phyloP scores from a whole-genome alignment of 2,888 invertebrate genomes.

The Ferrisia virgata region DNA sequence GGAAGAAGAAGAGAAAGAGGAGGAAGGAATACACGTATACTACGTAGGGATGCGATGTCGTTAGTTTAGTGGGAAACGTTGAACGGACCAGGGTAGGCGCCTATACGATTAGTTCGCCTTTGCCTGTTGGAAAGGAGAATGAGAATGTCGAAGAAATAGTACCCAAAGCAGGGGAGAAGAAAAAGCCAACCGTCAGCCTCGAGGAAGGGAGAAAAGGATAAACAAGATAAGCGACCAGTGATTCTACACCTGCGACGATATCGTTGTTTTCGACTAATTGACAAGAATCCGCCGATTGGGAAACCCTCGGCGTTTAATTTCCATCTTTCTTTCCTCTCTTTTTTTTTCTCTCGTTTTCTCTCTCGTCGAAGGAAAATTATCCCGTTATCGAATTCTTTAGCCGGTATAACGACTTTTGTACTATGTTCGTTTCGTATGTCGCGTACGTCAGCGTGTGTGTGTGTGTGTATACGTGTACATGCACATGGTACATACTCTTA shows the following conservation, averaged over 20 bases:
- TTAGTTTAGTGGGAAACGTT: slow-evolving; percentile 6
- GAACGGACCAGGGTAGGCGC: slow-evolving; percentile 17
- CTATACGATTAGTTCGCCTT: slow-evolving; percentile 28
- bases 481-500: too few species aligned
- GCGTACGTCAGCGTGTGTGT: not conserved
- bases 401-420: not conserved
- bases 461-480: not conserved
- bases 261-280: not conserved
- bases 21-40: not conserved
- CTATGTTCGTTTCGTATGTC: too few species aligned
- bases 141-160: not conserved
- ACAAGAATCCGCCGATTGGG: not conserved
- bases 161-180: not conserved
- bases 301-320: slow-evolving; percentile 1
- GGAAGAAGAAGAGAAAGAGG: not conserved
- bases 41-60: not conserved
- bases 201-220: not conserved
- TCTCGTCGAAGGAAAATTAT: not conserved
- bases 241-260: slow-evolving; percentile 13
- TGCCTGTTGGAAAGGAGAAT: too few species aligned
- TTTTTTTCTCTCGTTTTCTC: not conserved
- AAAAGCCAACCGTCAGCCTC: not conserved
- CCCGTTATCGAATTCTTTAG: slow-evolving; percentile 10
- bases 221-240: slow-evolving; percentile 32
- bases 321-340: not conserved